phyloP scores from a whole-genome alignment of 2,113 vertebrate genomes.

The Salvator merianae region DNA sequence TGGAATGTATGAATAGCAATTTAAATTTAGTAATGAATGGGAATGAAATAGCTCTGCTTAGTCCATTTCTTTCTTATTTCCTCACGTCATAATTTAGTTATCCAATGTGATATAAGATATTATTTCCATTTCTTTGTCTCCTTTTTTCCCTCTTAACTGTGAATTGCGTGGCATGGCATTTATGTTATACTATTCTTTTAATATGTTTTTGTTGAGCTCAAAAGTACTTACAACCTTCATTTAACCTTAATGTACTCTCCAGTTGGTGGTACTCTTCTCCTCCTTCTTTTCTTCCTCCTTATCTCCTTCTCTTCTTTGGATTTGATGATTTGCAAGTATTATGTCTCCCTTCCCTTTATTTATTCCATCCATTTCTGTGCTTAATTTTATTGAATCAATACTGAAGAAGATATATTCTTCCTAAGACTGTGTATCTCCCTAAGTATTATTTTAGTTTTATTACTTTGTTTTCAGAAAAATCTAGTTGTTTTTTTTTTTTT shows the following conservation, averaged over 20 bases:
- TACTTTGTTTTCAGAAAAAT: background rate
- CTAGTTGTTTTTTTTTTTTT: no score
- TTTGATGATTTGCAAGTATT: background rate
- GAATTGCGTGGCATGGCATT: background rate
- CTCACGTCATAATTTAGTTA: background rate
- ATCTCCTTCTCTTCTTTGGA: background rate
- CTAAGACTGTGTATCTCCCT: background rate
- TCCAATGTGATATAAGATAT: background rate
- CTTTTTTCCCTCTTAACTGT: background rate
- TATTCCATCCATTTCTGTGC: background rate
- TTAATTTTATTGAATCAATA: constrained; percentile 9
- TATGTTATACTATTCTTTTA: background rate
- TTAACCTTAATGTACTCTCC: background rate
- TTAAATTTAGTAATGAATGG: background rate
- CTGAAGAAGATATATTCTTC: background rate
- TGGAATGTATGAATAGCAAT: background rate
- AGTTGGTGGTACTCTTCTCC: background rate
- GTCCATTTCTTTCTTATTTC: background rate
- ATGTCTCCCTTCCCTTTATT: constrained; percentile 1
- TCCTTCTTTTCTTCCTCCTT: background rate
- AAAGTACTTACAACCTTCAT: background rate
- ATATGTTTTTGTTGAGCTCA: background rate
- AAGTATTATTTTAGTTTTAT: background rate
- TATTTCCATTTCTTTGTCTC: background rate
- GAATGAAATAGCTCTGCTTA: background rate